Evolutionary conservation across 2,797 vertebrate species (phyloP).

Genomic region (Catostomus latipinnis): DNA sequence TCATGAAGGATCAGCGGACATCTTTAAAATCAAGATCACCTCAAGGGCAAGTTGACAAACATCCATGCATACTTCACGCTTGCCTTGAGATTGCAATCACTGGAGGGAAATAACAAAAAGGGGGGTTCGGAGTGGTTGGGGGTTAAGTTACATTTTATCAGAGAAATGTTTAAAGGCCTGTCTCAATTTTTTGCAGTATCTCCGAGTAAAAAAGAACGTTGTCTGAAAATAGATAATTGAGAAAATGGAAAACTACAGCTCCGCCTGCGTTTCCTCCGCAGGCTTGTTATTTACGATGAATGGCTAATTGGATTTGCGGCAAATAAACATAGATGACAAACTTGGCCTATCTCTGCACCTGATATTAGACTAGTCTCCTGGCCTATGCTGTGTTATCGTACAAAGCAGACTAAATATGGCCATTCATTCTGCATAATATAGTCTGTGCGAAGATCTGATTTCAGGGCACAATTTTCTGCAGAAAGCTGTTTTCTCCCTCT

Average conservation of each 20-base stretch:
- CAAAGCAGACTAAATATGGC: slow-evolving; percentile 39
- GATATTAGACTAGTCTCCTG: slow-evolving; percentile 18
- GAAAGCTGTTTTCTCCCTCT: slow-evolving; percentile 29
- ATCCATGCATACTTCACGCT: slow-evolving; percentile 36
- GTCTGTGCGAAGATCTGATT: slow-evolving; percentile 22
- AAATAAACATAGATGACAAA: slow-evolving; percentile 40
- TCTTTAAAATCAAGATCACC: slow-evolving; percentile 22
- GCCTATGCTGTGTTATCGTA: slow-evolving; percentile 25
- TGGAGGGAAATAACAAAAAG: not conserved
- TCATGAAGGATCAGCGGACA: slow-evolving; percentile 9
- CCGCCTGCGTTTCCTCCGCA: not conserved
- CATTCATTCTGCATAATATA: slow-evolving; percentile 16
- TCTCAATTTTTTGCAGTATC: not conserved
- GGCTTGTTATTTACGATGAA: slow-evolving; percentile 5
- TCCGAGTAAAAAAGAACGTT: not conserved
- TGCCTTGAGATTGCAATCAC: slow-evolving; percentile 20
- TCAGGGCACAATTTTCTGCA: slow-evolving; percentile 26
- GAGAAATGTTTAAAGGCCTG: not conserved
- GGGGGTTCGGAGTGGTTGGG: not conserved
- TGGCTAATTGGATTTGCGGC: slow-evolving; percentile 20
- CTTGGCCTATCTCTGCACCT: slow-evolving; percentile 34
- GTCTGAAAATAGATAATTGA: slow-evolving; percentile 13
- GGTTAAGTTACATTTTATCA: no score
- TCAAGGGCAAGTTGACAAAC: slow-evolving; percentile 32
- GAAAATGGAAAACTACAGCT: slow-evolving; percentile 12